Percentiles rank a stretch among this genome's conserved stretches.
Evolutionary conservation across 2,888 invertebrate species (phyloP).

Genomic region (Tipula confusa): DNA sequence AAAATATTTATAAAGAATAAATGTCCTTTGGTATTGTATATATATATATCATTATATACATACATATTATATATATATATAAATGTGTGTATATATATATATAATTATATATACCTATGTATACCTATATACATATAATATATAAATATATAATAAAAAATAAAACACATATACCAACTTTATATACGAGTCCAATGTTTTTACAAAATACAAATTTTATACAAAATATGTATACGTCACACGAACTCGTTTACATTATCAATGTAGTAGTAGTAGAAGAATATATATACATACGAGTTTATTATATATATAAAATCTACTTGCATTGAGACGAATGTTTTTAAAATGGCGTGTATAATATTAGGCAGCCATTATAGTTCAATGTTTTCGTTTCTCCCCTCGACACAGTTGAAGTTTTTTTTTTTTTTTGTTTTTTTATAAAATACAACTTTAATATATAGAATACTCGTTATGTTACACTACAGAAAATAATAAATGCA

Average conservation of each 20-base stretch:
- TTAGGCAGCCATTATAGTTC: constrained; percentile 32
- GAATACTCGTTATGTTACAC: not conserved
- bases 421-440: not conserved
- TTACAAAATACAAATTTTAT: constrained; percentile 28
- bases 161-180: not conserved
- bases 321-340: constrained; percentile 30
- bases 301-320: constrained; percentile 26
- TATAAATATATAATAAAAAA: too few species aligned
- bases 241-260: constrained; percentile 26
- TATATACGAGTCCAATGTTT: constrained; percentile 25
- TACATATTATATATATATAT: not conserved
- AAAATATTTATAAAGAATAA: too few species aligned
- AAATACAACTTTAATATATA: constrained; percentile 6
- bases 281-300: not conserved
- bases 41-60: not conserved
- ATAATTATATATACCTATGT: not conserved
- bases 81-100: not conserved
- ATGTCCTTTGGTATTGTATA: too few species aligned
- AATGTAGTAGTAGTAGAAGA: not conserved
- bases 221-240: constrained; percentile 8
- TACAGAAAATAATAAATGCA: constrained; percentile 25
- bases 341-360: constrained; percentile 30
- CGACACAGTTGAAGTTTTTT: not conserved
- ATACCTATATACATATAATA: not conserved
- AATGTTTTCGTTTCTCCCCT: constrained; percentile 28